A percentile compares a stretch with the other conserved stretches of the same genome.
phyloP scores from a whole-genome alignment of 2,113 vertebrate genomes.

The Climacteris rufus region DNA sequence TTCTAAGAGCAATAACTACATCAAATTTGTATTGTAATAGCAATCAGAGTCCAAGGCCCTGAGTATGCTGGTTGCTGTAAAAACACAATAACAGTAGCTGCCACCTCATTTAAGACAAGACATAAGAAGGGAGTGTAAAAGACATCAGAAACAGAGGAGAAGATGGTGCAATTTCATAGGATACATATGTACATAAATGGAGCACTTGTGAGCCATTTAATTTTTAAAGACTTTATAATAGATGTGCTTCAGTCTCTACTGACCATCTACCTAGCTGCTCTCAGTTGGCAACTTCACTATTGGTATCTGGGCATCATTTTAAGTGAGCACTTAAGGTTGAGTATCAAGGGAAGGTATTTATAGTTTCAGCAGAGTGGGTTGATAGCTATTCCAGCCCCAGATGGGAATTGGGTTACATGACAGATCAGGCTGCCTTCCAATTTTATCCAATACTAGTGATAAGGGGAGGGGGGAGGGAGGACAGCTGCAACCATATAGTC shows the following conservation, averaged over 20 bases:
- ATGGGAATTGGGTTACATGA: conserved; percentile 55
- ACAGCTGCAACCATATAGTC: conserved; percentile 59
- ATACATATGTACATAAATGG: neutral
- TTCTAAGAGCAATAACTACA: neutral
- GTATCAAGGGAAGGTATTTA: conserved; percentile 57
- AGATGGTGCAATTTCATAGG: neutral
- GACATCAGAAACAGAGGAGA: neutral
- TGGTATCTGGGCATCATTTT: conserved; percentile 57
- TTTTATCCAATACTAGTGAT: conserved; percentile 22
- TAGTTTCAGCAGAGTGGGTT: conserved; percentile 50
- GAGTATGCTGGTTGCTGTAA: neutral
- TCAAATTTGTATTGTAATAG: neutral
- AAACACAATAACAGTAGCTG: neutral
- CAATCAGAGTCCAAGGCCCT: neutral
- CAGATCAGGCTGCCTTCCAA: neutral
- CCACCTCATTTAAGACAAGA: neutral
- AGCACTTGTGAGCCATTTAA: neutral
- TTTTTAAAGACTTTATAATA: conserved; percentile 27
- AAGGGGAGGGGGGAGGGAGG: neutral
- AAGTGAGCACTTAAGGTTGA: conserved; percentile 62
- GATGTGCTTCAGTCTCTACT: neutral
- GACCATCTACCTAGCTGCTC: conserved; percentile 21
- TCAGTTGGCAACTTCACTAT: conserved; percentile 28
- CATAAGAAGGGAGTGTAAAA: neutral
- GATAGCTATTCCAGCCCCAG: conserved; percentile 52